Evolutionary conservation across 2,797 vertebrate genomes (phyloP), one percentile per base, ranked within the genome.

Genomic region (Pseudopleuronectes americanus): DNA sequence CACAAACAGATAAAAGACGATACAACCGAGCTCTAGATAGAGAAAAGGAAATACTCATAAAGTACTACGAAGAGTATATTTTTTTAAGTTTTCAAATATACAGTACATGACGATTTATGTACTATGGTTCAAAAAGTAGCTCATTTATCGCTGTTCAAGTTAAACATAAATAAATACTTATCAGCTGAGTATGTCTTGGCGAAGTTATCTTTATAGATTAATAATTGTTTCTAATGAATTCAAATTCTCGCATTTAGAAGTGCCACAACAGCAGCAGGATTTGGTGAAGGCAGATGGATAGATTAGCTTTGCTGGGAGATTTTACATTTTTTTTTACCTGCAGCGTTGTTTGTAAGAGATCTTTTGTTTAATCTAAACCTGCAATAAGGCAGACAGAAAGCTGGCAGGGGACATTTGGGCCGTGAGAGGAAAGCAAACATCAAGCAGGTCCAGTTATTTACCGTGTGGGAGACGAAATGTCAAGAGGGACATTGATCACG

Each of bases 381-480:
- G 57, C 0, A 28, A 64, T 45, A 68, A 65, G 38, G 24, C 38
- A 43, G 69, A 19, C 6, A 38, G 22, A 48, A 64, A 36, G 52
- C 48, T 41, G 67, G 23, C 36, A 68, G 58, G 48, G 49, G 14
- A 45, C 43, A 45, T 45, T 6, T 45, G 4, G 43, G 43, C 43
- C 16, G 43, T 19, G 43, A 45, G 43, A 45, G 17, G 43, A 45
- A 19, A 45, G 43, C 63, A 81, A 83, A 81, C 64, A 79, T 41
- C 23, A 66, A 41, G 14, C 60, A 68, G 59, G 4, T 23, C 43
- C 52, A 67, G 59, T 79, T 83, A 77, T 83, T 83, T 79, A 71
- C 49, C 22, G 7, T 60, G 8, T 13, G 26, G 41, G 24, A 57
- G 45, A 66, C 47, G 26, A 75, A 79, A 83, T 81, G 56, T 76